Base-by-base conservation (phyloP, 2,888 invertebrate species). In the Molanna angustata region DNA sequence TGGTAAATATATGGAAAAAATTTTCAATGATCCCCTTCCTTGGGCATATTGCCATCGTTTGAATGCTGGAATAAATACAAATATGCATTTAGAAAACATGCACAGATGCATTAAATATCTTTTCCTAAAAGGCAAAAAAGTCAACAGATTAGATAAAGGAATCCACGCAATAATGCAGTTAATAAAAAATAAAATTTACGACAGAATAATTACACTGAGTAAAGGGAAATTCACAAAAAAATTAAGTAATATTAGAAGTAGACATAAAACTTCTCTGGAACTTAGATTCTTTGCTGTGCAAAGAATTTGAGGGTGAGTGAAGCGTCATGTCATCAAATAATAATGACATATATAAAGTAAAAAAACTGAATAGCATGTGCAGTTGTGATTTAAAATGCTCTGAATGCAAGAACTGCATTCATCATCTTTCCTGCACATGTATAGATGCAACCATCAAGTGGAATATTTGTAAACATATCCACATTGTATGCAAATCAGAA, bases 11-110 rank as follows among this genome's bases (percentile, higher is more conserved):
- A 59, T 61, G 37, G 35, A 32, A 2, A 7, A 47, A 13, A 57
- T 54, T 35, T 32, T 44, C 14, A 40, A 13, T 16, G 46, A 52
- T 18, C 20, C 37, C 13, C 22, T 32, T 33, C 44, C 14, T 14
- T 61, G 58, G 58, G 61, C 61, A 16, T 57, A 52, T 33, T 62
- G 59, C 35, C 60, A 49, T 35, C 31, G 61, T 31, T 19, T 52
- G 21, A 33, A 60, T 33, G 27, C 40, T n/a, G 61, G 59, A 4
- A 45, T 61, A 7, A 61, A 62, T 49, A 59, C 58, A 7, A 61
- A 62, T 47, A 62, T 60, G 58, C 45, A 58, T 32, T 21, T 62
- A 7, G 62, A 62, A 49, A 45, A 41, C 7, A 51, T 62, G 56
- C 61, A 61, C 39, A 49, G 49, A 20, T 33, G 39, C 4, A 14